Evolutionary conservation across 2,797 vertebrate genomes (phyloP).

Genomic region (Cyprinodon diabolis): DNA sequence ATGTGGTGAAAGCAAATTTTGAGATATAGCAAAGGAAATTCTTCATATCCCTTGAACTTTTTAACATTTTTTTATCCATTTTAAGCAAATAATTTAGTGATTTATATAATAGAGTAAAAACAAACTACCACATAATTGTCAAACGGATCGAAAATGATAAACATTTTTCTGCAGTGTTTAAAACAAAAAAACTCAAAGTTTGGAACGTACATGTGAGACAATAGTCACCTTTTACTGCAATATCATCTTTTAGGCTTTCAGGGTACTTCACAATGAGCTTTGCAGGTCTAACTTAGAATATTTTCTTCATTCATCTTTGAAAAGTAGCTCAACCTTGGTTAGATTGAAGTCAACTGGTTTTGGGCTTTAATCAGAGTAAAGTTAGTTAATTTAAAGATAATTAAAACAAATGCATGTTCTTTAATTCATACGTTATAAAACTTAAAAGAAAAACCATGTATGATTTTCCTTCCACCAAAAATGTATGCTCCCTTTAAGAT

Average conservation of each 20-base stretch:
- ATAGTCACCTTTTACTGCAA: too few relatives aligned
- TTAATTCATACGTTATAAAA: not conserved
- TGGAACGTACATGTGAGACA: too few relatives aligned
- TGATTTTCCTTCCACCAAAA: not conserved
- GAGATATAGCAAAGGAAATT: not conserved
- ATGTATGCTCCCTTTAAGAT: not conserved
- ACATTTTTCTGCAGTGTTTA: too few relatives aligned
- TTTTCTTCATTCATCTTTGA: not conserved
- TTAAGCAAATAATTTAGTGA: not conserved
- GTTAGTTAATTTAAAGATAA: not conserved
- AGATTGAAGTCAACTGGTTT: not conserved
- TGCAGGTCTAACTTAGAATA: not conserved
- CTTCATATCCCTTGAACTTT: not conserved
- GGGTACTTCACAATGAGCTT: not conserved
- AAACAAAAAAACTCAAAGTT: too few relatives aligned
- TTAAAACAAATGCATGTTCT: not conserved
- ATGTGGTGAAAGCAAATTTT: not conserved
- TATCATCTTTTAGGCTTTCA: too few relatives aligned
- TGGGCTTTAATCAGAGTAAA: not conserved
- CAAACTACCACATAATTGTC: too few relatives aligned
- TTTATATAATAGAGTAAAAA: not conserved
- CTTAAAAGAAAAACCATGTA: not conserved
- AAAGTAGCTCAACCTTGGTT: not conserved
- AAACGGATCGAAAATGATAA: too few relatives aligned
- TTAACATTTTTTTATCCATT: not conserved